phyloP scores from a whole-genome alignment of 2,113 vertebrate species.

The Nyctereutes procyonoides region DNA sequence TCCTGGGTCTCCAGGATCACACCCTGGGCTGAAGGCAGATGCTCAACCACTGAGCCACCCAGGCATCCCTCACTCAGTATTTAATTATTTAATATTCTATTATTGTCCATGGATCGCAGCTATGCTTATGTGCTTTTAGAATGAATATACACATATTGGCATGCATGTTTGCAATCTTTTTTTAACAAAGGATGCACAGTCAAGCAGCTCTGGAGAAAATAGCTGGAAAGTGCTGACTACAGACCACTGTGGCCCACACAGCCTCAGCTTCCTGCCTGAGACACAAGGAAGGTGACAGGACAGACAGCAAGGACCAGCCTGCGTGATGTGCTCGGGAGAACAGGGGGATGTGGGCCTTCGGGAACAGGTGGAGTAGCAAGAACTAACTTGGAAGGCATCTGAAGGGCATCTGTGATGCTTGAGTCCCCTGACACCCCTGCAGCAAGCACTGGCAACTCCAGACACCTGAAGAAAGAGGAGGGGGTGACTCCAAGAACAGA shows the following conservation, averaged over 20 bases:
- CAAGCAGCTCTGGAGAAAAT: neutral
- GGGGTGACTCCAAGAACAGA: neutral
- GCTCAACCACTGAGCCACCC: too few relatives aligned
- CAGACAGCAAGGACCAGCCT: too few relatives aligned
- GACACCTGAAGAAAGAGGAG: neutral
- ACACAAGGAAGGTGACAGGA: neutral
- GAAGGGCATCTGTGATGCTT: neutral
- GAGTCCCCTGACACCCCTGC: neutral
- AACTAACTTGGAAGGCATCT: neutral
- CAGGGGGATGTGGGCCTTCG: neutral
- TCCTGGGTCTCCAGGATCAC: too few relatives aligned
- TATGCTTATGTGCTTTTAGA: neutral
- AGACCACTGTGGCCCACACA: too few relatives aligned
- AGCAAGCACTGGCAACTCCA: neutral
- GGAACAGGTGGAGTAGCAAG: neutral
- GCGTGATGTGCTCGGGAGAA: too few relatives aligned
- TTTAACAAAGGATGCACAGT: neutral
- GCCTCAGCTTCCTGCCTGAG: neutral
- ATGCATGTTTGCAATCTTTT: neutral
- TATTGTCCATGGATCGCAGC: neutral
- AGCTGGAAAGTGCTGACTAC: neutral
- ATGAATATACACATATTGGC: neutral
- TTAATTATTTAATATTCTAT: neutral
- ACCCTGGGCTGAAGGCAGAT: too few relatives aligned
- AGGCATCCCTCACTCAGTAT: too few relatives aligned